phyloP scores from a whole-genome alignment of 2,888 invertebrate genomes.

The Callyntrura sp. region DNA sequence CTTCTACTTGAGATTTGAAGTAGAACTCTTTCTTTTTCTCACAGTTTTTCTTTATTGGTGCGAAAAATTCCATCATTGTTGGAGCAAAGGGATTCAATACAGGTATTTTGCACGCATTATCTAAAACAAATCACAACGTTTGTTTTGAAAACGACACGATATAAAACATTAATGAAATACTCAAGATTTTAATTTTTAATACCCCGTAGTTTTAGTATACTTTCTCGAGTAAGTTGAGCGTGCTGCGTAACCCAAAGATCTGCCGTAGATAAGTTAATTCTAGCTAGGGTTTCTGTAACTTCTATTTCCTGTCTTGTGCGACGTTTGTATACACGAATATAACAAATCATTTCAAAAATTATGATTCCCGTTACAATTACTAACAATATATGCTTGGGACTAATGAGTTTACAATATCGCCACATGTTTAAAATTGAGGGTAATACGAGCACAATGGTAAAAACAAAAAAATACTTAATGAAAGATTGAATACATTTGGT shows the following conservation, averaged over 20 bases:
- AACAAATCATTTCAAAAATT: slow-evolving; percentile 7
- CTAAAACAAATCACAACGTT: neutral
- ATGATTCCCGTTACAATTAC: neutral
- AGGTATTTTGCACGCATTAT: slow-evolving; percentile 41
- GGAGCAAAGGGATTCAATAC: slow-evolving; percentile 51
- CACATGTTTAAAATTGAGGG: neutral
- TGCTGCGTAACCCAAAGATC: slow-evolving; percentile 39
- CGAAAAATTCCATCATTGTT: neutral
- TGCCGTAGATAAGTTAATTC: neutral
- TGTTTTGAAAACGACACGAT: neutral
- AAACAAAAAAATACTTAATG: neutral
- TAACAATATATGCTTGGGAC: neutral
- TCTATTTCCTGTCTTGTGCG: neutral
- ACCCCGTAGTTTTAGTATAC: slow-evolving; percentile 24
- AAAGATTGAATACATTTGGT: neutral
- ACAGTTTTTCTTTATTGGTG: neutral
- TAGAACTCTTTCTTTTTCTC: slow-evolving; percentile 2
- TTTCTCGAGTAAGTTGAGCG: slow-evolving; percentile 14
- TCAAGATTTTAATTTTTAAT: neutral
- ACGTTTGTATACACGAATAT: neutral
- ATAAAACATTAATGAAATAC: neutral
- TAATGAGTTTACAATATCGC: neutral
- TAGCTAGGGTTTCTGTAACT: neutral
- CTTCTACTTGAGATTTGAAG: slow-evolving; percentile 25
- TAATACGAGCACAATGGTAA: neutral